Percentiles rank a stretch among this genome's conserved stretches.
Evolutionary conservation across 2,797 vertebrate genomes (phyloP).

Genomic region (Channa striata): DNA sequence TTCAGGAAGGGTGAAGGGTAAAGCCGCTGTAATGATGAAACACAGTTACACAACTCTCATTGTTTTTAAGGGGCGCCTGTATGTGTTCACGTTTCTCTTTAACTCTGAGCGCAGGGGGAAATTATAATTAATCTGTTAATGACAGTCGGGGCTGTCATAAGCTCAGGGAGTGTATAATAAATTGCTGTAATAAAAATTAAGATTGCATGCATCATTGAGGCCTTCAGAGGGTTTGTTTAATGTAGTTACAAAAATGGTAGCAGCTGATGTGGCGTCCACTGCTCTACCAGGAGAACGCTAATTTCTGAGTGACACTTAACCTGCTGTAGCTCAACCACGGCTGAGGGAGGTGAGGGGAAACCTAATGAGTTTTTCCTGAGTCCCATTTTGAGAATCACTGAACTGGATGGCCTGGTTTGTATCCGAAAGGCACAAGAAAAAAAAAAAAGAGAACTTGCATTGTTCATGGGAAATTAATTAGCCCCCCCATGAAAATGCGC

Average conservation of each 20-base stretch:
- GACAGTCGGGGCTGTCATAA: constrained; percentile 91
- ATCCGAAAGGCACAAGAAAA: constrained; percentile 63
- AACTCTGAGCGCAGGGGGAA: constrained; percentile 84
- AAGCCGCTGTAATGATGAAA: constrained; percentile 73
- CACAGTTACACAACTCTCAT: constrained; percentile 69
- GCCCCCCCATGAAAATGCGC: constrained; percentile 49
- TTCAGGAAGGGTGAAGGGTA: constrained; percentile 74
- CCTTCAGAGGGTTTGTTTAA: constrained; percentile 90
- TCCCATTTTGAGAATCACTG: constrained; percentile 88
- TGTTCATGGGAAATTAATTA: constrained; percentile 71
- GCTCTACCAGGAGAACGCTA: constrained; percentile 83
- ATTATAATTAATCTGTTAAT: constrained; percentile 94
- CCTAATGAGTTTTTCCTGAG: constrained; percentile 76
- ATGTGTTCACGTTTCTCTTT: constrained; percentile 79
- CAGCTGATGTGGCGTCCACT: constrained; percentile 85
- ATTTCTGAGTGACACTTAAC: constrained; percentile 87
- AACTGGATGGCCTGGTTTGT: constrained; percentile 92
- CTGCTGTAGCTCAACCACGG: constrained; percentile 82
- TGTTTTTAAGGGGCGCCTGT: constrained; percentile 72
- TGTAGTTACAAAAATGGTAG: constrained; percentile 91
- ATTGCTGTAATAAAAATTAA: constrained; percentile 93
- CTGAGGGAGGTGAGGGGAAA: constrained; percentile 76
- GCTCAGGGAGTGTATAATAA: constrained; percentile 88
- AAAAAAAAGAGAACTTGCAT: constrained; percentile 49
- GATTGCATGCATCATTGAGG: constrained; percentile 89